Evolutionary conservation across 2,113 vertebrate genomes (phyloP), one percentile per base, ranked within the genome.

Genomic region (Peromyscus polionotus): DNA sequence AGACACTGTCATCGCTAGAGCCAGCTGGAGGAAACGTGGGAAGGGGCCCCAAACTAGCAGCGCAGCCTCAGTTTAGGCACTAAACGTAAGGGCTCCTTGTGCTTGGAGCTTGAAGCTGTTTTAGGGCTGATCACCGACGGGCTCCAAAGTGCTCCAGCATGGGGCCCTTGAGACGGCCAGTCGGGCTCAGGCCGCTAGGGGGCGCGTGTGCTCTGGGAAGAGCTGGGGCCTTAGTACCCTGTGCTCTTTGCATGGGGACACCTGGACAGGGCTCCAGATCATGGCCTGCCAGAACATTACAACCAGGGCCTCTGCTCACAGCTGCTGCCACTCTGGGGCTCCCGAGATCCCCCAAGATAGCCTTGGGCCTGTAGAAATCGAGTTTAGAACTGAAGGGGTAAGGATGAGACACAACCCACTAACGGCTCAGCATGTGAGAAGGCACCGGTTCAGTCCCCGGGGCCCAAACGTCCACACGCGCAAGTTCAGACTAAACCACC

Each of bases 131-230:
- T 5, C 72, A 17, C 7, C 1, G 9, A 5, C 51, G 0, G 3
- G n/a, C 11, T 59, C 54, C 12, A 16, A 2, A 76, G 14, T 31
- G 28, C 59, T 39, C 54, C 7, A 0, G 54, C 48, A 1, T 45
- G 0, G 5, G 17, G 31, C 14, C 6, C 19, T n/a, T 7, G 1
- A 0, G 5, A 48, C 17, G 54, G 5, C 13, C 57, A 3, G 39
- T 5, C 2, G 0, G 12, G 31, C 7, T 73, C 5, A 0, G 59
- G 57, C 45, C 96, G 68, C 98, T 68, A 97, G 97, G 89, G 63
- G 93, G 96, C 97, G 96, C 97, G 36, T 86, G 89, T 88, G 33
- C 68, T 51, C 96, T n/a, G 87, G 90, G 65, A 57, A 88, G 51
- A 93, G 39, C 24, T 0, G 80, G 20, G 67, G 12, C 19, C 19